phyloP scores from a whole-genome alignment of 2,113 vertebrate genomes.

The Hippoglossus stenolepis region DNA sequence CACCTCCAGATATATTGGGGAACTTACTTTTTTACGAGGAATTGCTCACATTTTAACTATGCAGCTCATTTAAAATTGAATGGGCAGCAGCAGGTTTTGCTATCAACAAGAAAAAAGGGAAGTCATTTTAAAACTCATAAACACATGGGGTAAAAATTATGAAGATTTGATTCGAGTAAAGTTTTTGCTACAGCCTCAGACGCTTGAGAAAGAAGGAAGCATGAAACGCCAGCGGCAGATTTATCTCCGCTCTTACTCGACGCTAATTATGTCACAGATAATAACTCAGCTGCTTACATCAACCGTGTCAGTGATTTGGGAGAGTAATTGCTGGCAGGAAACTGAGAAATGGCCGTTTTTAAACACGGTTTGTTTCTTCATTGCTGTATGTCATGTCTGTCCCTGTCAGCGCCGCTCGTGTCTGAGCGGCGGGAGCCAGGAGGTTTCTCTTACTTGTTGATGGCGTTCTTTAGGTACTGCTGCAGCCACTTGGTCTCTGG shows the following conservation, averaged over 20 bases:
- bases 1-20: constrained; percentile 47
- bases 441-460: constrained; percentile 94
- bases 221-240: constrained; percentile 26
- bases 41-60: constrained; percentile 47
- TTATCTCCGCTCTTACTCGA: constrained; percentile 34
- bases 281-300: constrained; percentile 56
- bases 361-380: constrained; percentile 46
- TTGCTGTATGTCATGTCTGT: constrained; percentile 20
- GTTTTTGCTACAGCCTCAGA: constrained; percentile 17
- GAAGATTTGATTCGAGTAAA: too few species aligned
- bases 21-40: constrained; percentile 38
- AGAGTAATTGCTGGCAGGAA: constrained; percentile 38
- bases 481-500: constrained; percentile 98
- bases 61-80: constrained; percentile 50
- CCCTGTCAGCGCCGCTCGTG: too few species aligned
- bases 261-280: constrained; percentile 60
- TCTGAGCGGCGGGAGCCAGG: neutral
- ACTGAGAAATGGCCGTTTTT: neutral
- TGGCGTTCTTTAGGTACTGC: constrained; percentile 96
- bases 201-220: constrained; percentile 30
- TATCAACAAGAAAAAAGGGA: constrained; percentile 10
- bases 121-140: neutral
- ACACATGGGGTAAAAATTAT: too few species aligned
- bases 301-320: constrained; percentile 41
- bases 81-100: constrained; percentile 29